Conservation (phyloP, 1,140 invertebrate genomes). For the Rhysida immarginata region DNA sequence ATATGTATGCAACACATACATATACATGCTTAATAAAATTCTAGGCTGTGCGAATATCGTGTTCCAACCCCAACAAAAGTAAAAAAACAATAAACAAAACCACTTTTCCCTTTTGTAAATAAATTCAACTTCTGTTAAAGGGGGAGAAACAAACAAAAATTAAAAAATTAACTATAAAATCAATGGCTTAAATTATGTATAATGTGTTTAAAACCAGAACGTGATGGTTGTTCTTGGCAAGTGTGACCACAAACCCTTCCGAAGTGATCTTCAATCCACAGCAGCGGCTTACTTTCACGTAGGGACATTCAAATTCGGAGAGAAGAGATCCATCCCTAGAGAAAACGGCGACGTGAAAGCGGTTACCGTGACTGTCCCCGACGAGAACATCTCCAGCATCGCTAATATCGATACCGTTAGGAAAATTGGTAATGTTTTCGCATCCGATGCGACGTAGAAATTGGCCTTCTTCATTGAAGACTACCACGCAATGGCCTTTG, state of each 20-base stretch:
- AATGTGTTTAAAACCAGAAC: slow-evolving; percentile 89
- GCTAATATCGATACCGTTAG: slow-evolving; percentile 93
- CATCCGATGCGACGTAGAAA: slow-evolving; percentile 84
- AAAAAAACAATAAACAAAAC: no score
- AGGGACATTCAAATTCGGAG: slow-evolving; percentile 89
- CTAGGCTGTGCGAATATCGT: no score
- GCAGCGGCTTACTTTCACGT: slow-evolving; percentile 92
- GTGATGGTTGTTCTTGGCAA: slow-evolving; percentile 97
- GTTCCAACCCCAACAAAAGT: no score
- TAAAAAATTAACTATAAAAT: no score
- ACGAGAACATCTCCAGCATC: slow-evolving; percentile 90
- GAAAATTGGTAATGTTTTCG: slow-evolving; percentile 89
- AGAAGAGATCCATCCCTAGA: slow-evolving; percentile 67
- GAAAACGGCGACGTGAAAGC: slow-evolving; percentile 91
- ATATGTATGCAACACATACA: no score
- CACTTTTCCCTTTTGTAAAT: no score
- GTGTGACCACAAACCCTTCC: slow-evolving; percentile 87
- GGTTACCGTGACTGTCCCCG: slow-evolving; percentile 92
- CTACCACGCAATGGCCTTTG: slow-evolving; percentile 92
- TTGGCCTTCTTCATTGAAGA: slow-evolving; percentile 79
- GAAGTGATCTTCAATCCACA: slow-evolving; percentile 92
- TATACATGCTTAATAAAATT: no score
- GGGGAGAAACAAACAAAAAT: no score
- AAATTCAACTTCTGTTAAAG: no score
- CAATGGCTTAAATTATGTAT: slow-evolving; percentile 64